Base-by-base conservation (phyloP, 2,113 vertebrate species). In the Rhabdornis inornatus region DNA sequence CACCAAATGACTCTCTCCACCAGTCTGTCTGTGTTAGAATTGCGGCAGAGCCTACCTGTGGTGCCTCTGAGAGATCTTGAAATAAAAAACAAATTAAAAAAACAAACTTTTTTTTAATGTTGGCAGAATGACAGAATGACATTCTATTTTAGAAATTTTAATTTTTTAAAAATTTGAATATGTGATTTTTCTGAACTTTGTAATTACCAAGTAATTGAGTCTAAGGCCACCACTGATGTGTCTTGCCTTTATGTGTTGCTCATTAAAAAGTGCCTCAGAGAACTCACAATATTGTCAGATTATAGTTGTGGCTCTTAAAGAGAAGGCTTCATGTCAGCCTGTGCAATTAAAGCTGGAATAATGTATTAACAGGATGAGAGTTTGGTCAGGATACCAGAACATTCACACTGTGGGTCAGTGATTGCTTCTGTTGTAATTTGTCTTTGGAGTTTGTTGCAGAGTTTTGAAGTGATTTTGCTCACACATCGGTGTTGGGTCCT, bases 81-180 rank as follows among this genome's bases (percentile, higher is more conserved):
- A 63, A n/a, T 64, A 77, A 37, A 3, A 39, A 60, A 7, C 21
- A 56, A 0, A 8, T n/a, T 27, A 28, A 52, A 52, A 52, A 52
- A 52, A 17, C 15, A 49, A 25, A 14, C 1, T 3, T 90, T 68
- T 68, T 64, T 9, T n/a, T 22, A 24, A 44, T 2, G 5, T 35
- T 63, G 72, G 22, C 31, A 56, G 39, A 50, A 40, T 30, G 1
- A 0, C 31, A 56, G 39, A 50, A 40, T 30, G 1, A 0, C 6
- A 10, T 53, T 87, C 13, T 78, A 2, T 25, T 84, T 68, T 68
- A 27, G 35, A 35, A 21, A 9, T 40, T 27, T 25, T 6, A 7
- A 2, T 10, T 27, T 21, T n/a, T 50, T 1, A 14, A 9, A 31
- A n/a, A 15, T 33, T 19, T 7, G 1, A 77, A 19, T 40, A 5